Evolutionary conservation across 2,797 vertebrate species (phyloP), one percentile per base, ranked within the genome.

Genomic region (Vipera ursinii): DNA sequence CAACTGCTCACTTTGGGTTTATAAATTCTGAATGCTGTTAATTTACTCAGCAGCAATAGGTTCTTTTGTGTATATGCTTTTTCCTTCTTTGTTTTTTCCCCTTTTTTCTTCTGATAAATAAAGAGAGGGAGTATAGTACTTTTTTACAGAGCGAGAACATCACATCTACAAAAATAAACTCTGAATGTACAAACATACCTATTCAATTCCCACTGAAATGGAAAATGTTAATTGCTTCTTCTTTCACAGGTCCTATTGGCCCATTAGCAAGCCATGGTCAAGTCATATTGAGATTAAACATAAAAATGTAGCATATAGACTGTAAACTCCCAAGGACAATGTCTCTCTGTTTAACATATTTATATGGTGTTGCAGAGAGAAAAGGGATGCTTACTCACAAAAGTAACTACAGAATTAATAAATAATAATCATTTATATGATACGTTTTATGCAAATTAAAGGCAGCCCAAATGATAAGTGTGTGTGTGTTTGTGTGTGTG

Each of bases 201-300:
- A 78, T 44, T 69, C n/a, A 69, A 15, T 32, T 78, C 38, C 24
- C n/a, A 69, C 8, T 44, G 38, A 13, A 86, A 48, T 26, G 12
- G 32, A 59, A 26, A 48, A 20, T 38, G 13, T 59, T 48, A 7
- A 44, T 91, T 86, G 57, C 9, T 91, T 91, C 44, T 22, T 17
- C 53, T 87, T 56, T 91, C 2, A 87, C 26, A 57, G 13, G 32
- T 38, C 53, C 17, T 78, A 22, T 56, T 22, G 24, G n/a, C 60
- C 60, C 14, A 24, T 87, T 69, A 56, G 61, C 13, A 53, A 48
- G 26, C 24, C 32, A 38, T 87, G 60, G n/a, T 91, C 86, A 87
- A 44, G 26, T 69, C 85, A 91, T 28, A 69, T 69, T 20, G 28
- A 48, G 87, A 87, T 87, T 56, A 65, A 87, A 87, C 86, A 56